Conservation (phyloP, 2,113 vertebrate species). For the Calyptommatus sinebrachiatus region DNA sequence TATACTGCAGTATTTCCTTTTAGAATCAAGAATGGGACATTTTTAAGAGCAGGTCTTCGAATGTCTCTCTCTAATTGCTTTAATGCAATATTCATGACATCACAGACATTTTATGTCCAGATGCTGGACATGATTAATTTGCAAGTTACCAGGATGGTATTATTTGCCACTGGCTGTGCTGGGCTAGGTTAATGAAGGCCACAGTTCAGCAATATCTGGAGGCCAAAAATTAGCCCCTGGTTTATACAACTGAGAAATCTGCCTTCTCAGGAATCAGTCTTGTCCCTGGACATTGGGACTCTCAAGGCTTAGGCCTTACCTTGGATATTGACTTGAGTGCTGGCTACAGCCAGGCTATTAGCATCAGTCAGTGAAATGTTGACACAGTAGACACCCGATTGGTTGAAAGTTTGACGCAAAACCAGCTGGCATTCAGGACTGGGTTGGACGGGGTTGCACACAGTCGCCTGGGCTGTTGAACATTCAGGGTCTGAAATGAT, state of each 20-base stretch:
- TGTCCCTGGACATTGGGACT: background rate
- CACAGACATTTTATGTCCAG: background rate
- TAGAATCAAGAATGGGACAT: too few relatives aligned
- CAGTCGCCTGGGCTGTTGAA: slow-evolving; percentile 71
- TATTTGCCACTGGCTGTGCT: too few relatives aligned
- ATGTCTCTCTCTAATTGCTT: background rate
- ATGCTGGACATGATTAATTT: background rate
- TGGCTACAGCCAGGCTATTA: slow-evolving; percentile 85
- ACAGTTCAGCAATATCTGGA: too few relatives aligned
- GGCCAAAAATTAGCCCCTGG: too few relatives aligned
- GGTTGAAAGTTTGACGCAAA: slow-evolving; percentile 85
- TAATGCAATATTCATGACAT: background rate
- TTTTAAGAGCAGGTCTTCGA: background rate
- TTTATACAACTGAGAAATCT: too few relatives aligned
- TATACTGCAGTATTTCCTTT: background rate
- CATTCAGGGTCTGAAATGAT: slow-evolving; percentile 87
- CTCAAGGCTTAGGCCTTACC: slow-evolving; percentile 57
- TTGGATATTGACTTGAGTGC: slow-evolving; percentile 80
- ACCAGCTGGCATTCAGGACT: slow-evolving; percentile 84
- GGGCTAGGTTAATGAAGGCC: too few relatives aligned
- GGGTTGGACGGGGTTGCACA: slow-evolving; percentile 78
- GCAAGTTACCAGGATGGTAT: background rate
- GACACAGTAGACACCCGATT: slow-evolving; percentile 87
- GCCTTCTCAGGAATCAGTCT: background rate
- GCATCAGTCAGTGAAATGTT: slow-evolving; percentile 89